Evolutionary conservation across 1,140 invertebrate genomes (phyloP).

Genomic region (Caenorhabditis brenneri): DNA sequence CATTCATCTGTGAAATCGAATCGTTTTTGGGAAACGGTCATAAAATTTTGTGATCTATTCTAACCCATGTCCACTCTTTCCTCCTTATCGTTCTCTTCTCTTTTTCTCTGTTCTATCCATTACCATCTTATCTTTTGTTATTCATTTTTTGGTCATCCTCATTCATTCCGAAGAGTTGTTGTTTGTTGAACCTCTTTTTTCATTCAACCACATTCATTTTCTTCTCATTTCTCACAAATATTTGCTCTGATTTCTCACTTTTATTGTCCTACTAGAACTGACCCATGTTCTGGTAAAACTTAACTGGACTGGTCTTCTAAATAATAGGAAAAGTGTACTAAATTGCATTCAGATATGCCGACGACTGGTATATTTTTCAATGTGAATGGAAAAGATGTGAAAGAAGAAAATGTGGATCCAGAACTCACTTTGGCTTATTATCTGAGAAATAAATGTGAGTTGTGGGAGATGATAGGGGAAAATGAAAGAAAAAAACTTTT

Average conservation of each 20-base stretch:
- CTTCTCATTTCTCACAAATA: background rate
- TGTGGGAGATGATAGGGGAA: background rate
- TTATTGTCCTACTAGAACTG: background rate
- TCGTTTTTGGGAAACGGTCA: background rate
- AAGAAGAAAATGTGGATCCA: slow-evolving; percentile 53
- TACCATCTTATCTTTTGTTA: background rate
- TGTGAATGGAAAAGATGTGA: slow-evolving; percentile 56
- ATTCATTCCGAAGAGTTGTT: background rate
- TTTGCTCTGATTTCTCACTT: background rate
- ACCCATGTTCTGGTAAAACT: background rate
- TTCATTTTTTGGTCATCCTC: background rate
- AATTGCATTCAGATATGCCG: background rate
- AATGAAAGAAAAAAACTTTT: slow-evolving; percentile 11
- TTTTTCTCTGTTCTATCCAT: background rate
- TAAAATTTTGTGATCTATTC: background rate
- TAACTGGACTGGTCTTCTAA: background rate
- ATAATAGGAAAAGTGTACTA: no score
- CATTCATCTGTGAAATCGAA: slow-evolving; percentile 13
- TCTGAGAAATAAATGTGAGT: slow-evolving; percentile 57
- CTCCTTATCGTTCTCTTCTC: background rate
- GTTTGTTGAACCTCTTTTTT: background rate
- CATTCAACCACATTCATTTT: background rate
- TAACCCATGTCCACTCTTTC: no score
- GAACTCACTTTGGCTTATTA: slow-evolving; percentile 51
- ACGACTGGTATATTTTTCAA: slow-evolving; percentile 40